Evolutionary conservation across 2,888 invertebrate species (phyloP).

Genomic region (Erebia aethiops): DNA sequence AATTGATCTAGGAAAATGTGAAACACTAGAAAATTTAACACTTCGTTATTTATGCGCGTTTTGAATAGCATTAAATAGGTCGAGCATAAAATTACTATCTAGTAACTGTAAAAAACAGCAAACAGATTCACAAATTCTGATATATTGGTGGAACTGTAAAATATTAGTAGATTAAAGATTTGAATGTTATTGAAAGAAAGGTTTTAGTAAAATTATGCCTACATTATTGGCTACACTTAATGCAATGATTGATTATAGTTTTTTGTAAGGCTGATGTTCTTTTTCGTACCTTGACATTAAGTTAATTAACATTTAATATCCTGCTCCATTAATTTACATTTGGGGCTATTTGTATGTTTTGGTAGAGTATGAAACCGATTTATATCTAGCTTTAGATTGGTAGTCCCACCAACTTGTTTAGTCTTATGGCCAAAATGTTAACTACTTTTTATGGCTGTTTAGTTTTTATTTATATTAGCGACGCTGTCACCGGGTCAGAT

Average conservation of each 20-base stretch:
- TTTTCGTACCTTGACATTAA: conserved; percentile 56
- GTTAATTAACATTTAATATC: conserved; percentile 48
- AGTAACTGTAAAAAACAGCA: neutral
- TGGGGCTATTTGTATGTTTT: conserved; percentile 36
- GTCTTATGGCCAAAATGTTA: no score
- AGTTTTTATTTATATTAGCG: no score
- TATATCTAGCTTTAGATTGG: neutral
- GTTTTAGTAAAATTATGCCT: neutral
- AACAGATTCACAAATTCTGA: neutral
- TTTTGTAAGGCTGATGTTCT: conserved; percentile 17
- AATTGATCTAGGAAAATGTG: neutral
- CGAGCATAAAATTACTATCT: neutral
- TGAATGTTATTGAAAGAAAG: neutral
- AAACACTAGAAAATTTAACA: neutral
- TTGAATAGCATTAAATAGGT: no score
- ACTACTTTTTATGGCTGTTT: no score
- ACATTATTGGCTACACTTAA: neutral
- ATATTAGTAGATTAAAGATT: no score
- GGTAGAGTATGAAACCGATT: neutral
- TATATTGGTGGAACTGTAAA: neutral
- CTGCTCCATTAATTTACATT: conserved; percentile 47
- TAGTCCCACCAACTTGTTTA: neutral
- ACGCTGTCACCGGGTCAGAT: no score
- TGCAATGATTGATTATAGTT: conserved; percentile 8
- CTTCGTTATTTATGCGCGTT: no score